These are phyloP conservation scores for Platysteira castanea DNA, from an alignment of 2,113 vertebrate species.

Conservation along the genomic window DNA sequence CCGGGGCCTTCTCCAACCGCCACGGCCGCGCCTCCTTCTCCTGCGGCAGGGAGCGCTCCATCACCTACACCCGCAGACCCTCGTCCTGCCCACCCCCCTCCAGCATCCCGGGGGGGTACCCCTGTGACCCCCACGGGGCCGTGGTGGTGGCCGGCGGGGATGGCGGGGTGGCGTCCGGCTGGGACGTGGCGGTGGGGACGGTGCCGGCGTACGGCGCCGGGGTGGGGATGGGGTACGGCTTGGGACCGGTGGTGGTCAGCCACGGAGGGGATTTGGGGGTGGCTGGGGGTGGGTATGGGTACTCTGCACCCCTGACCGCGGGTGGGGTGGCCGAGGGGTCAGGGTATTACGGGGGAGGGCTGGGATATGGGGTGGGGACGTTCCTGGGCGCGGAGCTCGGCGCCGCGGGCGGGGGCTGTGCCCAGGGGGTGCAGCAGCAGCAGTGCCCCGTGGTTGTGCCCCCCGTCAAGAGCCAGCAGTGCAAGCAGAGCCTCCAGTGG, in stretches of 20 bases:
- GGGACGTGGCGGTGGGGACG: background rate
- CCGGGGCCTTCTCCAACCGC: accelerated
- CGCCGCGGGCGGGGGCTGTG: accelerated
- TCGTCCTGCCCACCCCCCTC: background rate
- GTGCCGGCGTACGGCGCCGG: accelerated
- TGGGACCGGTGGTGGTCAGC: accelerated
- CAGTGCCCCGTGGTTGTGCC: background rate
- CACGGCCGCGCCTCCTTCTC: background rate
- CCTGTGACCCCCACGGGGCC: accelerated
- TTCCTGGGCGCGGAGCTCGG: background rate
- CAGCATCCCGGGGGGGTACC: background rate
- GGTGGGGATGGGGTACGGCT: accelerated
- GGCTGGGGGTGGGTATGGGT: accelerated
- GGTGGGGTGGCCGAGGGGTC: accelerated
- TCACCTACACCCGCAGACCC: background rate
- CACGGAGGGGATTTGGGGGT: background rate
- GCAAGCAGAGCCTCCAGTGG: background rate
- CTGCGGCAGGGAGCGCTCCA: background rate
- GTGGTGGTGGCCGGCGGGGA: accelerated
- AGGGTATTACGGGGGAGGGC: accelerated
- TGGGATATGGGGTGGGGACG: accelerated
- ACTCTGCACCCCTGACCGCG: accelerated
- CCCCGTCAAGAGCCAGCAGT: background rate
- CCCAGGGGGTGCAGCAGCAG: background rate
- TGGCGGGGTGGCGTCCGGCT: accelerated